Percentiles rank a stretch among this genome's conserved stretches.
These are phyloP conservation scores for Drosophila carrolli DNA, from an alignment of 1,140 invertebrate genomes.

Conservation along the genomic window DNA sequence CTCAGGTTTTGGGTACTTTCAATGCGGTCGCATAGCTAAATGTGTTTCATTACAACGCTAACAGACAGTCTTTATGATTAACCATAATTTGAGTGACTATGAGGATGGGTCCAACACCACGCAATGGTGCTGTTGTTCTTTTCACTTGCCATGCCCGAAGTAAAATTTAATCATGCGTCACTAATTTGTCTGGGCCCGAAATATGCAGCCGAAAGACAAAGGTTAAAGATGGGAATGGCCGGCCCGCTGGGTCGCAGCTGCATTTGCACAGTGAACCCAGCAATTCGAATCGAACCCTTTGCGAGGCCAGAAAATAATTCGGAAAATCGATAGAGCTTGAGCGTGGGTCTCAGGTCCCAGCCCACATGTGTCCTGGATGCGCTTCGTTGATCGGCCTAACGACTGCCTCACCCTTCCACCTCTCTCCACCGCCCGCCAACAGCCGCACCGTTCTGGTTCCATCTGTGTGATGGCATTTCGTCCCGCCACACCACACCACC, in stretches of 20 bases:
- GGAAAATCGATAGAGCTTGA: conserved; percentile 61
- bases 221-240: conserved; percentile 23
- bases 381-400: conserved; percentile 74
- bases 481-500: background rate
- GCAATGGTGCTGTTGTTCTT: conserved; percentile 34
- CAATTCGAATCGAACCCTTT: conserved; percentile 20
- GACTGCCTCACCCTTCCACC: conserved; percentile 52
- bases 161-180: conserved; percentile 77
- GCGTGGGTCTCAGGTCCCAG: conserved; percentile 17
- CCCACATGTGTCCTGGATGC: conserved; percentile 73
- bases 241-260: conserved; percentile 50
- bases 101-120: conserved; percentile 23
- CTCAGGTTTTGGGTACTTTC: background rate
- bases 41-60: conserved; percentile 46
- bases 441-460: background rate
- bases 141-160: conserved; percentile 50
- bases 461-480: conserved; percentile 24
- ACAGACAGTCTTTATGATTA: conserved; percentile 43
- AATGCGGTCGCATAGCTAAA: background rate
- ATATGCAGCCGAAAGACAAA: conserved; percentile 34
- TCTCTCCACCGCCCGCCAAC: background rate
- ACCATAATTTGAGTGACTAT: conserved; percentile 50
- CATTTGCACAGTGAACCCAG: conserved; percentile 43
- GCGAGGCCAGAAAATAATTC: conserved; percentile 10
- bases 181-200: conserved; percentile 69